Conservation (phyloP, 2,888 invertebrate species). For the Eudasyphora cyanicolor region DNA sequence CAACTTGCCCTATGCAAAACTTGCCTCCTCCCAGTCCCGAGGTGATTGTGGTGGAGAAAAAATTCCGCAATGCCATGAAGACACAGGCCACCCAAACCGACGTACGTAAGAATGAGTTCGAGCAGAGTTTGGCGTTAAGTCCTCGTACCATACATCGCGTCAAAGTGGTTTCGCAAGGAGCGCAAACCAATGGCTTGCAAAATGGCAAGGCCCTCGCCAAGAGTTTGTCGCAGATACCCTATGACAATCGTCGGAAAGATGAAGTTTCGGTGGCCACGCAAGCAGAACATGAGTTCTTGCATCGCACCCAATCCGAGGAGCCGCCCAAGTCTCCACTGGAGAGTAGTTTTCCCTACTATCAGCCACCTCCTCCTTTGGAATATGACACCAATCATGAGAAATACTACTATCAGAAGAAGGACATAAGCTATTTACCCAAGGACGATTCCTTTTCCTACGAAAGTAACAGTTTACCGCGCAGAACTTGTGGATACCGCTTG, state of each 20-base stretch:
- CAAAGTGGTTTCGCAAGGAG: constrained; percentile 93
- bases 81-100: constrained; percentile 97
- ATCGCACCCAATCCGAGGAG: constrained; percentile 92
- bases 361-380: constrained; percentile 76
- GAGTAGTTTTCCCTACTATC: constrained; percentile 76
- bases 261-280: background rate
- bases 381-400: constrained; percentile 61
- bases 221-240: constrained; percentile 90
- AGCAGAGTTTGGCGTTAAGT: constrained; percentile 87
- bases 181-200: constrained; percentile 91
- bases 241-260: constrained; percentile 71
- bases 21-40: constrained; percentile 76
- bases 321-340: constrained; percentile 84
- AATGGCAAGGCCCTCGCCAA: constrained; percentile 90
- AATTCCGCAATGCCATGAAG: constrained; percentile 91
- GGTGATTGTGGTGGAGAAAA: constrained; percentile 84
- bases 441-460: constrained; percentile 75
- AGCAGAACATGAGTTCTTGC: constrained; percentile 87
- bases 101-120: constrained; percentile 87
- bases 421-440: constrained; percentile 39
- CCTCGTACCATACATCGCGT: constrained; percentile 91
- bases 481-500: constrained; percentile 77
- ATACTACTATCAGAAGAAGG: constrained; percentile 47
- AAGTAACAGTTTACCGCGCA: constrained; percentile 78
- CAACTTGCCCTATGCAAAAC: constrained; percentile 64